phyloP scores from a whole-genome alignment of 2,113 vertebrate species.

The Rhinogobius similis region DNA sequence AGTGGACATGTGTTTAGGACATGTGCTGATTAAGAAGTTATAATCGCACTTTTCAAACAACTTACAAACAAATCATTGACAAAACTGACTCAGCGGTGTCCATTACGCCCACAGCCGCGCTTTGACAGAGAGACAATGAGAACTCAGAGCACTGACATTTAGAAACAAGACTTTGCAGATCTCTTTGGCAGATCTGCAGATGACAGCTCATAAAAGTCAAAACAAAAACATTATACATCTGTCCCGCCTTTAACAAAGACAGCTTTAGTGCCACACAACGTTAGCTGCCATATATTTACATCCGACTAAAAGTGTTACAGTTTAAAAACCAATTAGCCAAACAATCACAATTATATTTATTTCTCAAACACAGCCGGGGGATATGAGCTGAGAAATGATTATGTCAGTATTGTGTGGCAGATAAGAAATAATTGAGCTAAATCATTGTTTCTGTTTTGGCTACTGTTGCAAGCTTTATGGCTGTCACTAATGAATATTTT shows the following conservation, averaged over 20 bases:
- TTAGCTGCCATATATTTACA: slow-evolving; percentile 5
- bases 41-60: slow-evolving; percentile 1
- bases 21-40: background rate
- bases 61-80: slow-evolving; percentile 1
- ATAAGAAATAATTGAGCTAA: slow-evolving; percentile 33
- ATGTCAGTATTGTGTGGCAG: slow-evolving; percentile 51
- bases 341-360: slow-evolving; percentile 30
- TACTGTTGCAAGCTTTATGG: too few species aligned
- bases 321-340: slow-evolving; percentile 47
- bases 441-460: background rate
- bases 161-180: slow-evolving; percentile 37
- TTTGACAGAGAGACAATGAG: slow-evolving; percentile 30
- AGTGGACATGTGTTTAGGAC: background rate
- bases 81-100: slow-evolving; percentile 13
- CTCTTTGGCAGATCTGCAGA: slow-evolving; percentile 8
- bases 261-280: background rate
- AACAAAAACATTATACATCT: slow-evolving; percentile 24
- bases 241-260: slow-evolving; percentile 15
- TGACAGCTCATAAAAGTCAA: slow-evolving; percentile 19
- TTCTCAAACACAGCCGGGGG: slow-evolving; percentile 31
- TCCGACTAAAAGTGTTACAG: slow-evolving; percentile 27
- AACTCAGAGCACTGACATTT: slow-evolving; percentile 23
- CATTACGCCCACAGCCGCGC: slow-evolving; percentile 28
- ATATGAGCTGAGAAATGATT: slow-evolving; percentile 14
- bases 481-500: too few species aligned